Base-by-base conservation (phyloP, 2,113 vertebrate species). In the Hippopotamus amphibius region DNA sequence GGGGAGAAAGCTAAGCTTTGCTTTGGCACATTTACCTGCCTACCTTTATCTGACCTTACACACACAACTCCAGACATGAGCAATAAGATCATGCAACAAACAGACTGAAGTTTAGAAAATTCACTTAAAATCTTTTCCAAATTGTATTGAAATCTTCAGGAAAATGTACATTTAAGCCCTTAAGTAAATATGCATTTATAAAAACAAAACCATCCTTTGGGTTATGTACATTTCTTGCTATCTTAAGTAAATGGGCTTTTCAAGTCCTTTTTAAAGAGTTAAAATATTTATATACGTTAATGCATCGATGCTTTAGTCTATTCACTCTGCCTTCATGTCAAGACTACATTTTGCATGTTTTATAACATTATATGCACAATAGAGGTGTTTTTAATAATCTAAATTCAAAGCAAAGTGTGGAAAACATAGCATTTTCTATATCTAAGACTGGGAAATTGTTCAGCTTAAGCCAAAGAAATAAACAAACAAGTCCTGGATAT, bases 201-300 rank as follows among this genome's bases (percentile, higher is more conserved):
- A 84, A 83, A 93, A 76, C 48, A 92, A 93, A 90, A 74, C 3
- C 9, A 91, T 84, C 55, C 12, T 65, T 81, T 16, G 0, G 94
- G 28, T 2, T 83, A 90, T n/a, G 2, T 85, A 6, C 86, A 95
- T 87, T 53, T 69, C 19, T 93, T 88, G 48, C 4, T 33, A 87
- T 83, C 74, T 85, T 48, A 77, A 90, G 43, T 88, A 93, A 88
- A 90, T 74, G 4, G 12, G 15, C 9, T 43, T 96, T 93, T 89
- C 37, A 22, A 71, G 30, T 85, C n/a, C 81, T 81, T 91, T 84
- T 95, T 76, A 28, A 46, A 80, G 10, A 61, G 2, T 77, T 71
- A 72, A 96, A 77, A 81, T 85, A 90, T 77, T 81, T 82, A 77
- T 63, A 43, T 63, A 12, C 65, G 72, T 71, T 77, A 66, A 77